Percentiles rank a stretch among this genome's conserved stretches.
phyloP scores from a whole-genome alignment of 2,888 invertebrate species.

The Drosophila mercatorum region DNA sequence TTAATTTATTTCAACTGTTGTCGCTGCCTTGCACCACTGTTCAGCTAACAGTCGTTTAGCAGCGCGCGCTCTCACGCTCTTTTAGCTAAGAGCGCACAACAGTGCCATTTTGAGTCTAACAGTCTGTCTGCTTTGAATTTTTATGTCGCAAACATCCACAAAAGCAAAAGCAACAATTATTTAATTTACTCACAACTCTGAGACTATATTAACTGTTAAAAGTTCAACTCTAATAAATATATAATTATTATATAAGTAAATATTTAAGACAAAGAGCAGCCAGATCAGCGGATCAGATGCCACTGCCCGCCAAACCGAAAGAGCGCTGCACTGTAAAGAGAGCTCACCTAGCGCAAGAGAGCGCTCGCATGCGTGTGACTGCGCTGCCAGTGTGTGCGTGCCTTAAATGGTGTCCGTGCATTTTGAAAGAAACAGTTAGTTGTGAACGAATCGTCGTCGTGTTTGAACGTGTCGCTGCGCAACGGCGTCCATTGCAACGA shows the following conservation, averaged over 20 bases:
- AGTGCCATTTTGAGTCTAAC: slow-evolving; percentile 50
- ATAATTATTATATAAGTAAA: slow-evolving; percentile 16
- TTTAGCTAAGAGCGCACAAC: slow-evolving; percentile 35
- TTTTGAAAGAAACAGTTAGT: slow-evolving; percentile 54
- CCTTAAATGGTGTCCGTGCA: slow-evolving; percentile 34
- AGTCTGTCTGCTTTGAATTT: slow-evolving; percentile 32
- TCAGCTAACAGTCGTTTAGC: slow-evolving; percentile 26
- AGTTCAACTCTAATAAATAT: not conserved
- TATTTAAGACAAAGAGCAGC: not conserved
- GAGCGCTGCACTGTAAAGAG: slow-evolving; percentile 1
- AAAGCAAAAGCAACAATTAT: slow-evolving; percentile 6
- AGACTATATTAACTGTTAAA: not conserved
- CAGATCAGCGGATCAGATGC: slow-evolving; percentile 34
- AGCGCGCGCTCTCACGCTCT: slow-evolving; percentile 17
- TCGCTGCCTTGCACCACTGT: slow-evolving; percentile 43
- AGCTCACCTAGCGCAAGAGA: not conserved
- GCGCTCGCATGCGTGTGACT: slow-evolving; percentile 1
- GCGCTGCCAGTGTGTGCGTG: slow-evolving; percentile 8
- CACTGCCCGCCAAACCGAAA: slow-evolving; percentile 10
- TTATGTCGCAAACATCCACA: slow-evolving; percentile 14
- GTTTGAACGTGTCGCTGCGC: slow-evolving; percentile 51
- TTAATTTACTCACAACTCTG: not conserved
- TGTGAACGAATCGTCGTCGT: slow-evolving; percentile 60
- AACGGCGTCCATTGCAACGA: slow-evolving; percentile 29
- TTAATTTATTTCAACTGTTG: not conserved